A percentile compares a stretch with the other conserved stretches of the same genome.
These are phyloP conservation scores for Sycophila sp. DNA, from an alignment of 1,140 invertebrate genomes.

Conservation along the genomic window DNA sequence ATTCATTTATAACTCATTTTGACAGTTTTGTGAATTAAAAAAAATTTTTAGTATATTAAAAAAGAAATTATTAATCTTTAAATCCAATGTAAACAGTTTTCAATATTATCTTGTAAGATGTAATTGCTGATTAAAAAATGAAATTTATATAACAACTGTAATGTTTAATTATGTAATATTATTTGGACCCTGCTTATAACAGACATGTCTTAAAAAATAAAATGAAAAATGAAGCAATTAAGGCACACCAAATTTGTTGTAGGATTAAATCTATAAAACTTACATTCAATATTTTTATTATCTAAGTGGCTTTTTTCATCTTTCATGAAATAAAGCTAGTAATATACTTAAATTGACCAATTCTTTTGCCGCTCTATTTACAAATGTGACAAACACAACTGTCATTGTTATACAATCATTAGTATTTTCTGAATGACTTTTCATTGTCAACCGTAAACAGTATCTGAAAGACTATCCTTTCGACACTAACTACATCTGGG, in stretches of 20 bases:
- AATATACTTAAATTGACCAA: slow-evolving; percentile 10
- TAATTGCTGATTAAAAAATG: too few species aligned
- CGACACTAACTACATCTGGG: slow-evolving; percentile 7
- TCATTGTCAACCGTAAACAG: neutral
- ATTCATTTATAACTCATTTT: too few species aligned
- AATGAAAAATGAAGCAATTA: slow-evolving; percentile 16
- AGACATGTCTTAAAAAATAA: too few species aligned
- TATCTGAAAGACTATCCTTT: slow-evolving; percentile 6
- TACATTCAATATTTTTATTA: neutral
- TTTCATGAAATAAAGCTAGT: neutral
- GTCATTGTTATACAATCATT: slow-evolving; percentile 4
- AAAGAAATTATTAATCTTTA: too few species aligned
- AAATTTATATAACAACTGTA: too few species aligned
- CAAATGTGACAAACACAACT: slow-evolving; percentile 14
- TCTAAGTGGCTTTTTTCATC: neutral
- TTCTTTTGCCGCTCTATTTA: slow-evolving; percentile 27
- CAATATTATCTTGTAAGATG: too few species aligned
- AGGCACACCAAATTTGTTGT: slow-evolving; percentile 3
- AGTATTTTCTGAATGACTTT: neutral
- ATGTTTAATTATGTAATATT: too few species aligned
- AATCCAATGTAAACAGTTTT: too few species aligned
- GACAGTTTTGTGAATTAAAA: too few species aligned
- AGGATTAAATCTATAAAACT: neutral
- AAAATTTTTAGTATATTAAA: too few species aligned
- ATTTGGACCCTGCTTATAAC: too few species aligned